Conservation (phyloP, 2,797 vertebrate species). For the Amblyraja radiata region DNA sequence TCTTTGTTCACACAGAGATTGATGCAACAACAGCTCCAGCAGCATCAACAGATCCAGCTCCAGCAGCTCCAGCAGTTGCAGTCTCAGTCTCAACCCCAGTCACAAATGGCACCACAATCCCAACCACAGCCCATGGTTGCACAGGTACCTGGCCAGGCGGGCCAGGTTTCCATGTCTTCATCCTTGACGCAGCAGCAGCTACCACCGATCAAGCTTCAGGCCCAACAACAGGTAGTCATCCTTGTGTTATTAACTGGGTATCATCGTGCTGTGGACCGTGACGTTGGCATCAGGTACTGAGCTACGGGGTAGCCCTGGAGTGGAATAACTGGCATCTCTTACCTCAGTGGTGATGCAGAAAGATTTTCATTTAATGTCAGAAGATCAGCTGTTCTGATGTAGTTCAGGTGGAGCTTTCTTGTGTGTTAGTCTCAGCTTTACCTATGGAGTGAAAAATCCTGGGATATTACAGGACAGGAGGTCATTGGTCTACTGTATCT, state of each 20-base stretch:
- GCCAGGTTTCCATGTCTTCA: slow-evolving; percentile 61
- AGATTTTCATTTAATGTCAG: neutral
- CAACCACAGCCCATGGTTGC: slow-evolving; percentile 57
- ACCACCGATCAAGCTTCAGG: neutral
- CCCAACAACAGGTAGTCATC: neutral
- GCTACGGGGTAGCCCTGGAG: neutral
- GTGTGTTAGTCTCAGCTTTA: neutral
- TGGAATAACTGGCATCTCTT: neutral
- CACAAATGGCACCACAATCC: neutral
- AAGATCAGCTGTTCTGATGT: neutral
- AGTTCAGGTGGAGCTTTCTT: neutral
- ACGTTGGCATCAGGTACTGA: neutral
- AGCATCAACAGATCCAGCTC: slow-evolving; percentile 55
- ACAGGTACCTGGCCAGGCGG: slow-evolving; percentile 62
- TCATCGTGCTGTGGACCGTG: neutral
- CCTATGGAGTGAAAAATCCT: neutral
- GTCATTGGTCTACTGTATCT: neutral
- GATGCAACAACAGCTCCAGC: slow-evolving; percentile 44
- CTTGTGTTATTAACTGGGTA: neutral
- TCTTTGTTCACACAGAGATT: neutral
- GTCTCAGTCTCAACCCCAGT: slow-evolving; percentile 45
- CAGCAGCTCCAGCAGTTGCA: slow-evolving; percentile 58
- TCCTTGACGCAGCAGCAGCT: slow-evolving; percentile 10
- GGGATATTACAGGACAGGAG: neutral
- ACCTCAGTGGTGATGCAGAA: neutral